Evolutionary conservation across 2,113 vertebrate genomes (phyloP), one percentile per base, ranked within the genome.

Genomic region (Bufo gargarizans): DNA sequence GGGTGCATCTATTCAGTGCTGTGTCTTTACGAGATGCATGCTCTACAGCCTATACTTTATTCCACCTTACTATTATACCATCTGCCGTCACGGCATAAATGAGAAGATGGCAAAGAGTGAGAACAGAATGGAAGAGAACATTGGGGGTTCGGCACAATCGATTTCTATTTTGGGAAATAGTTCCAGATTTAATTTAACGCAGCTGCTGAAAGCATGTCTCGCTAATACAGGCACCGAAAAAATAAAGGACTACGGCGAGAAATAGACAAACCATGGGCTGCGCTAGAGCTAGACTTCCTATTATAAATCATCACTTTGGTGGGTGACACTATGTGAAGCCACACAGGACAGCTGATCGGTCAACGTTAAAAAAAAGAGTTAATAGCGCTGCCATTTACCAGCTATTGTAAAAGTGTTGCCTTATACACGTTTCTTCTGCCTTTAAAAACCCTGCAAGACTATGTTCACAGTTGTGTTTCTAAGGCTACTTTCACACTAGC

Each of bases 11-110:
- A 65, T n/a, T 65, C 1, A 1, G 17, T 7, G 63, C 63, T 77
- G 2, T 49, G 10, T 61, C 45, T 14, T 61, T 56, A 22, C n/a
- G 33, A 20, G 45, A 85, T 33, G 69, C 55, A 85, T 33, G 83
- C 83, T 76, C 69, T 55, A 85, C 53, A 59, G 1, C 33, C 19
- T 56, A 58, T 47, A 76, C 84, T 86, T 77, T 49, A 43, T 10
- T 86, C 71, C 22, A 76, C 69, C 17, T 77, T 43, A n/a, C 71
- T 6, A 86, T 77, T 86, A 86, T 63, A 77, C 71, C 72, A 61
- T 76, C 84, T 86, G 72, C 56, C 22, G 56, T 49, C 56, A 77
- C 16, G 61, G 71, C 17, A 1, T 45, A 77, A 77, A 47, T 61
- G 53, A 86, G 50, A 71, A 47, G 55, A 58, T 85, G 58, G 71